Evolutionary conservation across 2,888 invertebrate species (phyloP).

Genomic region (Eledone cirrhosa): DNA sequence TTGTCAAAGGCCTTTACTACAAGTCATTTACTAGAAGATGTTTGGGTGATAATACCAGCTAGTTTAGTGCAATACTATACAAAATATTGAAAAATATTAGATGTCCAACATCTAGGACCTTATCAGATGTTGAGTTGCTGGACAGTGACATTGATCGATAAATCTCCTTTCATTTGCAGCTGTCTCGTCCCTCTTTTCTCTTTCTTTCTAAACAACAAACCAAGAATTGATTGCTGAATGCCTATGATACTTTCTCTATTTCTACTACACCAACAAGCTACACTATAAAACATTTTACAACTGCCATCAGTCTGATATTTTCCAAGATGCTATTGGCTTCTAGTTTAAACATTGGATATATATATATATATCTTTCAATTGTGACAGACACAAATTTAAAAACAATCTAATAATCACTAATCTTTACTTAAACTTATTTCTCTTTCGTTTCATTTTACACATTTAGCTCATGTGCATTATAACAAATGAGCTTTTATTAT

Average conservation of each 20-base stretch:
- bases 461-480: no score
- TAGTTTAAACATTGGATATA: no score
- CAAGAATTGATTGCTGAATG: slow-evolving; percentile 14
- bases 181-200: background rate
- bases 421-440: no score
- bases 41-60: background rate
- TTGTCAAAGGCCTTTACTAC: background rate
- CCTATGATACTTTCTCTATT: slow-evolving; percentile 1
- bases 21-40: slow-evolving; percentile 21
- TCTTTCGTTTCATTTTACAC: no score
- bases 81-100: background rate
- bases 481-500: no score
- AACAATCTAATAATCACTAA: no score
- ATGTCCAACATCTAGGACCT: slow-evolving; percentile 20
- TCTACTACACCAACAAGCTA: slow-evolving; percentile 11
- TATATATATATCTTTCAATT: no score
- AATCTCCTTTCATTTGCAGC: slow-evolving; percentile 23
- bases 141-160: slow-evolving; percentile 22
- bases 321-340: no score
- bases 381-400: no score
- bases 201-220: background rate
- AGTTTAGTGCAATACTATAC: slow-evolving; percentile 8
- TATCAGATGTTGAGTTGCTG: slow-evolving; percentile 21
- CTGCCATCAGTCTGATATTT: slow-evolving; percentile 21
- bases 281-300: slow-evolving; percentile 13